Evolutionary conservation across 1,140 invertebrate species (phyloP).

Genomic region (Drosophila ercepeae): DNA sequence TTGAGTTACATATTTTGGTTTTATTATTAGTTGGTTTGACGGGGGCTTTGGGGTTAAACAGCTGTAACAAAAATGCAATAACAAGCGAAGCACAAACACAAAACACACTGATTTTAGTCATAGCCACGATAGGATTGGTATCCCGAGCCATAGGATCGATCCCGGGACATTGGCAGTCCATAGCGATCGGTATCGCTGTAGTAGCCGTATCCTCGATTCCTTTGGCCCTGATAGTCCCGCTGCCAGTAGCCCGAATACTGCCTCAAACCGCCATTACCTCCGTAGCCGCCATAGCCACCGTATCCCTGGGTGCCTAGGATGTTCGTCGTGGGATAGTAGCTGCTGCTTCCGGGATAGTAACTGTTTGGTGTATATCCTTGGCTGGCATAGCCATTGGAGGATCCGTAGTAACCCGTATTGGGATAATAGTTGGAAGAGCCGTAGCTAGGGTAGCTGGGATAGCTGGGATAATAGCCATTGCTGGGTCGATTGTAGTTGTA

Average conservation of each 20-base stretch:
- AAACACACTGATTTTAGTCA: constrained; percentile 43
- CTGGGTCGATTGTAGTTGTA: constrained; percentile 23
- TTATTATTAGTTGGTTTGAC: constrained; percentile 18
- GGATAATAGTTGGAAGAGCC: constrained; percentile 52
- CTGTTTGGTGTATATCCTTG: constrained; percentile 46
- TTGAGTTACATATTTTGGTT: constrained; percentile 17
- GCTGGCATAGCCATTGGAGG: constrained; percentile 14
- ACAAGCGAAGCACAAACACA: constrained; percentile 16
- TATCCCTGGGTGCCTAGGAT: constrained; percentile 68
- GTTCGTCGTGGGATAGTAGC: constrained; percentile 73
- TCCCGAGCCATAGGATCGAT: constrained; percentile 51
- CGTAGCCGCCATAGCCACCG: constrained; percentile 83
- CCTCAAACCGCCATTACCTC: constrained; percentile 83
- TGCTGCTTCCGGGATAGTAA: constrained; percentile 11
- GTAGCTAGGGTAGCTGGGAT: constrained; percentile 42
- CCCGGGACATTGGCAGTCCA: constrained; percentile 65
- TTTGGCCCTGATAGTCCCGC: constrained; percentile 73
- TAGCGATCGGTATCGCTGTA: constrained; percentile 73
- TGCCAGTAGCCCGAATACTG: constrained; percentile 83
- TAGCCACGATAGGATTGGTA: constrained; percentile 62
- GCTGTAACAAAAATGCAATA: constrained; percentile 32
- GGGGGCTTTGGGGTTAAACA: not conserved
- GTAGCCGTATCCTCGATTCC: constrained; percentile 82
- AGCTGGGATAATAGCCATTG: constrained; percentile 21
- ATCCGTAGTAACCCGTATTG: constrained; percentile 34